Evolutionary conservation across 2,113 vertebrate genomes (phyloP).

Genomic region (Zapus hudsonius): DNA sequence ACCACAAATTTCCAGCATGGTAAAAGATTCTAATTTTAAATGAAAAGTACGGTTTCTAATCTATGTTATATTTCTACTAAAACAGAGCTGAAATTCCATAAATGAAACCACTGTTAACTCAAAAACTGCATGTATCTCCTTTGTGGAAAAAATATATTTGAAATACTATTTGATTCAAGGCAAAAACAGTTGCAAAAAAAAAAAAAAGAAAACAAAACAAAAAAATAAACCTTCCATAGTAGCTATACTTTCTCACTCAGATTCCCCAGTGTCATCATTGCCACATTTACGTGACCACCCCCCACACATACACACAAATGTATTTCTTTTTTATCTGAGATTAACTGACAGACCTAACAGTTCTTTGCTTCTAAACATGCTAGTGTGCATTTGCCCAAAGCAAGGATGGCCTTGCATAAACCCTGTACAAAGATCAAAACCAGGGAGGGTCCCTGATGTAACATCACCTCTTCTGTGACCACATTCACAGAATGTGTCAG

Average conservation of each 20-base stretch:
- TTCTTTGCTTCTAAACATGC: not conserved
- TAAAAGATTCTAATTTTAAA: not conserved
- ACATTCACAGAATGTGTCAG: not conserved
- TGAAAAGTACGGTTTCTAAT: not conserved
- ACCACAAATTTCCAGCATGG: not conserved
- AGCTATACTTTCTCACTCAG: not conserved
- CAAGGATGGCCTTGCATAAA: not conserved
- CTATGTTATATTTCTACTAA: not conserved
- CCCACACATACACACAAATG: not conserved
- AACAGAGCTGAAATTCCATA: not conserved
- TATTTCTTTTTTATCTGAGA: conserved; percentile 8
- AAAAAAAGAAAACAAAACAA: not conserved
- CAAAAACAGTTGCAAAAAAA: not conserved
- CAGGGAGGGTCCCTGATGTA: not conserved
- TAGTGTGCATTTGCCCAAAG: not conserved
- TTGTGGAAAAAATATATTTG: too few relatives aligned
- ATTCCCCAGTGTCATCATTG: not conserved
- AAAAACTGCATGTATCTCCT: too few relatives aligned
- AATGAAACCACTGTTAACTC: not conserved
- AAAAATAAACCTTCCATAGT: too few relatives aligned
- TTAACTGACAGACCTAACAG: not conserved
- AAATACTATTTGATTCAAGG: not conserved
- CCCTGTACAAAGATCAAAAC: not conserved
- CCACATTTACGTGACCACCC: not conserved
- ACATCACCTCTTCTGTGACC: not conserved